Evolutionary conservation across 2,113 vertebrate species (phyloP), one percentile per base, ranked within the genome.

Genomic region (Orcinus orca): DNA sequence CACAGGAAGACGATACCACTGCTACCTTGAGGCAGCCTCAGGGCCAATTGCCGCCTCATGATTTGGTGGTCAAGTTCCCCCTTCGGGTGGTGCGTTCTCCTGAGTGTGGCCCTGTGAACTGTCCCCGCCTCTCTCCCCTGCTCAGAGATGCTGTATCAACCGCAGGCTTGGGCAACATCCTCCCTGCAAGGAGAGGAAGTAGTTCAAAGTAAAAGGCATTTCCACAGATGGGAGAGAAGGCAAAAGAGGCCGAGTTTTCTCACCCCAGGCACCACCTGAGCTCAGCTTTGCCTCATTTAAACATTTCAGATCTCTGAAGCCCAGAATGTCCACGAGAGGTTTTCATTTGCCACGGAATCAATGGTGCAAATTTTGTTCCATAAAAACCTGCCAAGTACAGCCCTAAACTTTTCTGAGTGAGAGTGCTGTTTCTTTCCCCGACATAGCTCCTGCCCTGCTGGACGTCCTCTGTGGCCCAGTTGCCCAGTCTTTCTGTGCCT

Each of bases 281-380:
- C 95, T 89, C 82, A 33, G 95, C 97, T 95, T 89, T 8, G 0
- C 38, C 88, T 94, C 88, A 65, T 92, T 92, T 86, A 90, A 92
- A 96, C 93, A 92, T 89, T 63, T 92, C 90, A 86, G 95, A 71
- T 82, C 96, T 96, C 95, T 44, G 76, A 95, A 95, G 89, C 93
- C 92, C 65, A 73, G 87, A 92, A 90, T 85, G 93, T 90, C 93
- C 86, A 63, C 23, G 10, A 95, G 93, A 97, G 95, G 81, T 96
- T 96, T 96, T 74, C 44, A 92, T 93, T 96, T 83, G 95, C 96
- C 87, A 41, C 1, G 2, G 92, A 96, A 97, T 97, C 87, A 18
- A 97, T 96, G 86, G 92, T 62, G 71, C 68, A 97, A 97, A 97
- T 97, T 96, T 96, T 91, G 83, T 92, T 96, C 84, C 93, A 79